These are phyloP conservation scores for Montipora sp. DNA, from an alignment of 64 coral and sea anemone species.

Conservation along the genomic window DNA sequence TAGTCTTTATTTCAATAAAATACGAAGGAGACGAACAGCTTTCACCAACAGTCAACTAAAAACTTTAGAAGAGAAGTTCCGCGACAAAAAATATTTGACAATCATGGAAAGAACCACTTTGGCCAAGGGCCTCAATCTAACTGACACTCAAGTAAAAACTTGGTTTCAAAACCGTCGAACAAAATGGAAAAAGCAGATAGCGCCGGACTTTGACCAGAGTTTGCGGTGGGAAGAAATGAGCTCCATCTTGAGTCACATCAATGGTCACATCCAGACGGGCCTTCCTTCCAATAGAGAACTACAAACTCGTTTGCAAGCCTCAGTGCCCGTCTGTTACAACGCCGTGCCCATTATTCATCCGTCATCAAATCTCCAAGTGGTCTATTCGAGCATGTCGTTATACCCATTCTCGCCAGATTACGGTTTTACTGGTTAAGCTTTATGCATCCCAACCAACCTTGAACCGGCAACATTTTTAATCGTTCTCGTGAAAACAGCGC, in stretches of 20 bases:
- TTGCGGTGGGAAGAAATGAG: constrained; percentile 58
- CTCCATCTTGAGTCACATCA: not conserved
- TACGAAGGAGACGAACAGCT: constrained; percentile 80
- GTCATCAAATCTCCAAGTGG: constrained; percentile 68
- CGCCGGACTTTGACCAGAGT: constrained; percentile 61
- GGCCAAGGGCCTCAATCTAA: constrained; percentile 82
- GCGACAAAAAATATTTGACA: constrained; percentile 90
- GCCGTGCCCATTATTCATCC: constrained; percentile 45
- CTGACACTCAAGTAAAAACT: constrained; percentile 96
- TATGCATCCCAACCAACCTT: not conserved
- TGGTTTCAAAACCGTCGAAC: constrained; percentile 99
- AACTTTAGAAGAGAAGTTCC: constrained; percentile 94
- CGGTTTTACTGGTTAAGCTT: not conserved
- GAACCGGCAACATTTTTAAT: too few relatives aligned
- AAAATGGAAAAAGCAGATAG: constrained; percentile 95
- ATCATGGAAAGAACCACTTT: constrained; percentile 91
- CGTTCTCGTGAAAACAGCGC: too few relatives aligned
- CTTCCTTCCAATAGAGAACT: constrained; percentile 29
- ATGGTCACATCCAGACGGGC: constrained; percentile 11
- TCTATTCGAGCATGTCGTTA: constrained; percentile 70
- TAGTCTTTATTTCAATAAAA: constrained; percentile 57
- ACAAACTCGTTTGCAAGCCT: not conserved
- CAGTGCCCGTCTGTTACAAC: constrained; percentile 13
- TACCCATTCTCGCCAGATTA: constrained; percentile 40
- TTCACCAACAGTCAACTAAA: constrained; percentile 96